These are phyloP conservation scores for Poecile montanus DNA, from an alignment of 2,797 vertebrate genomes.

Conservation along the genomic window DNA sequence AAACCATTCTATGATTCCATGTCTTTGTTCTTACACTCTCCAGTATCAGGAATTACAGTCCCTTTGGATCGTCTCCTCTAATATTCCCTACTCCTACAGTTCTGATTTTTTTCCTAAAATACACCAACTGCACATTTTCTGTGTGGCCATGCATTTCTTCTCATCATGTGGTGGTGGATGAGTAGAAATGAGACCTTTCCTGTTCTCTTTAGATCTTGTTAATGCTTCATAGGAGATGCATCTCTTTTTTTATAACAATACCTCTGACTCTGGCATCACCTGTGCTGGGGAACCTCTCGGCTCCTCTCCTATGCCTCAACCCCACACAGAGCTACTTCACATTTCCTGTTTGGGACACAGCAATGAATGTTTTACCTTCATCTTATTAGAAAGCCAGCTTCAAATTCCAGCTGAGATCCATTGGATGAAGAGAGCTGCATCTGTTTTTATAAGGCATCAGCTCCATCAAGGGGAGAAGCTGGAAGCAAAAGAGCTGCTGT, in stretches of 20 bases:
- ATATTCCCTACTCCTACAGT: neutral
- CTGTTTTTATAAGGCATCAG: neutral
- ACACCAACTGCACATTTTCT: neutral
- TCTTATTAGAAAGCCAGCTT: neutral
- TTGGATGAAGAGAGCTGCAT: neutral
- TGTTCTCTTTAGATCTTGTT: neutral
- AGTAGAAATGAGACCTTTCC: neutral
- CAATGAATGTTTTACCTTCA: rapidly evolving
- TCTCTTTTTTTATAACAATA: neutral
- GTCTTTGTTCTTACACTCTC: neutral
- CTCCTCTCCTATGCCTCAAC: neutral
- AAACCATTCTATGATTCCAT: neutral
- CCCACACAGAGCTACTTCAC: neutral
- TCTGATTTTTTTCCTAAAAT: neutral
- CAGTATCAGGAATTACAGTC: neutral
- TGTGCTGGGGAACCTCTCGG: neutral
- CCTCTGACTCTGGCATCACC: neutral
- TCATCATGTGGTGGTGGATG: neutral
- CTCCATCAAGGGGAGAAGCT: neutral
- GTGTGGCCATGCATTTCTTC: neutral
- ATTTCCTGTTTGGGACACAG: neutral
- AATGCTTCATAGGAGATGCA: neutral
- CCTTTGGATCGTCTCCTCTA: neutral
- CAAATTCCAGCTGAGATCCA: neutral
- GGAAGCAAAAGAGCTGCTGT: neutral